Conservation (phyloP, 1,140 invertebrate genomes). For the Ips typographus region DNA sequence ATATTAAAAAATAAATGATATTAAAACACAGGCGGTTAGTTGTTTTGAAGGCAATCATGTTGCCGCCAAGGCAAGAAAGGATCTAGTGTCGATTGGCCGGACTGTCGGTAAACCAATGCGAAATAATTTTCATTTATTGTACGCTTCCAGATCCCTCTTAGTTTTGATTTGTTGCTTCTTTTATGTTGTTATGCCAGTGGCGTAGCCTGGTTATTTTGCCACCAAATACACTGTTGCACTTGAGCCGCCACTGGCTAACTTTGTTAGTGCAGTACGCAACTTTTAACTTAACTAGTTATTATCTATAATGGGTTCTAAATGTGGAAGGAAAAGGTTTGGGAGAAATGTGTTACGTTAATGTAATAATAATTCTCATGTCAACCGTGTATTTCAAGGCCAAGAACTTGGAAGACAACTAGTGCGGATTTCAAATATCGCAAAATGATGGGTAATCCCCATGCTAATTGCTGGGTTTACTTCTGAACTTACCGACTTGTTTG, state of each 20-base stretch:
- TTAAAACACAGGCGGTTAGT: too few species aligned
- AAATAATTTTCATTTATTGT: conserved; percentile 13
- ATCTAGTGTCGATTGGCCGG: not conserved
- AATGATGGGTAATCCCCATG: conserved; percentile 15
- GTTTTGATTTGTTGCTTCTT: conserved; percentile 27
- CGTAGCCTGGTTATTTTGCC: conserved; percentile 1
- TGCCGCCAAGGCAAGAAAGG: conserved; percentile 21
- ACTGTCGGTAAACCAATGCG: conserved; percentile 9
- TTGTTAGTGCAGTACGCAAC: not conserved
- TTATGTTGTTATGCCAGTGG: conserved; percentile 17
- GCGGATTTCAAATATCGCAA: conserved; percentile 21
- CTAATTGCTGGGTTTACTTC: not conserved
- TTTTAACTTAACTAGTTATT: too few species aligned
- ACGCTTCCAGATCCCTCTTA: conserved; percentile 18
- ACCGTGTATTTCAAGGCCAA: conserved; percentile 18
- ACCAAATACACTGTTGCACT: not conserved
- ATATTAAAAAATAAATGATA: too few species aligned
- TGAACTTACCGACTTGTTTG: not conserved
- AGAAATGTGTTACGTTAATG: not conserved
- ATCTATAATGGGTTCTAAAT: too few species aligned
- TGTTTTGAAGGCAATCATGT: conserved; percentile 14
- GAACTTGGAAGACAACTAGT: conserved; percentile 18
- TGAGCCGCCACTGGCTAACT: not conserved
- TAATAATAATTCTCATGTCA: not conserved
- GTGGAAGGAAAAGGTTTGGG: not conserved